Evolutionary conservation across 2,888 invertebrate species (phyloP).

Genomic region (Drosophila tanythrix): DNA sequence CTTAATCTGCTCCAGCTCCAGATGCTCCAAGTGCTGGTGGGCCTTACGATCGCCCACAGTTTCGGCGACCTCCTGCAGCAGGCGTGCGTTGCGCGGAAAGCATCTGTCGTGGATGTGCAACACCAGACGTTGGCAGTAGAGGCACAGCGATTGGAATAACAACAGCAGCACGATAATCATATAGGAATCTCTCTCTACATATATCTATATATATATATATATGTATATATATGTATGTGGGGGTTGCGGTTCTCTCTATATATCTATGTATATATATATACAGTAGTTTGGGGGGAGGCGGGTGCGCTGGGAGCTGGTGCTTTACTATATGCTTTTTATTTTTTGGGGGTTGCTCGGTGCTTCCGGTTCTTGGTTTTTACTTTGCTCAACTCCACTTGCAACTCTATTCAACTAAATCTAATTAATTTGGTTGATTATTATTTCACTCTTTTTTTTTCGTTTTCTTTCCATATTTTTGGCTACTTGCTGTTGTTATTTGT

Average conservation of each 20-base stretch:
- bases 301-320: constrained; percentile 8
- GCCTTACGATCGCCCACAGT: constrained; percentile 74
- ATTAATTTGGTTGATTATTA: neutral
- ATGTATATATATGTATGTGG: neutral
- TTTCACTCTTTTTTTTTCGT: constrained; percentile 4
- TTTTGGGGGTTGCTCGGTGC: constrained; percentile 34
- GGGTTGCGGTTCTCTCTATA: constrained; percentile 27
- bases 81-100: constrained; percentile 83
- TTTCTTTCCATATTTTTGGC: neutral
- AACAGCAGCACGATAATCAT: constrained; percentile 85
- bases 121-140: constrained; percentile 84
- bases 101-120: constrained; percentile 84
- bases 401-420: neutral
- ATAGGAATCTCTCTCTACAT: constrained; percentile 53
- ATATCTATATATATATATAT: neutral
- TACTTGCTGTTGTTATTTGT: neutral
- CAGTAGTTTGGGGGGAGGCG: constrained; percentile 1
- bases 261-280: neutral
- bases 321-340: neutral
- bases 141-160: constrained; percentile 84
- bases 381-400: constrained; percentile 16
- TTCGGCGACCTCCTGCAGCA: constrained; percentile 82
- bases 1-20: constrained; percentile 62
- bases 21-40: constrained; percentile 64
- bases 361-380: neutral